These are phyloP conservation scores for Rambutsinella grinnellia DNA, from an alignment of 2,888 invertebrate species.

Conservation along the genomic window DNA sequence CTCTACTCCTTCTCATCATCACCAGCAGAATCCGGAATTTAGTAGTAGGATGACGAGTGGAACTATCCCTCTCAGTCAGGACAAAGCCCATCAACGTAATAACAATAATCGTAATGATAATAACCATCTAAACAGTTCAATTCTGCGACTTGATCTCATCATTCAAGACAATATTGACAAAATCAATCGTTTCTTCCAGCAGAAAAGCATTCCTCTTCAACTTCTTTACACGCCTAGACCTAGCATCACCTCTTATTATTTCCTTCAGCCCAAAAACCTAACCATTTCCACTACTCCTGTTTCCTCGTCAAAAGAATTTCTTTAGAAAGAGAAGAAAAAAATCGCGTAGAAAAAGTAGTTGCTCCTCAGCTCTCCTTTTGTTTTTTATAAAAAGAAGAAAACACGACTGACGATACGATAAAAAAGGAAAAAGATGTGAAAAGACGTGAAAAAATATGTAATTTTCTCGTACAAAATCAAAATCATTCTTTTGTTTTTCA, in stretches of 20 bases:
- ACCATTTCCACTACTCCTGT: slow-evolving; percentile 10
- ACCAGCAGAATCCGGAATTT: slow-evolving; percentile 48
- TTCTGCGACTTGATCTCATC: slow-evolving; percentile 64
- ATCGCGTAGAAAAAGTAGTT: not conserved
- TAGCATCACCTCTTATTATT: slow-evolving; percentile 30
- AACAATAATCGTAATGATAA: slow-evolving; percentile 22
- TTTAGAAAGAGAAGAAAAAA: slow-evolving; percentile 2
- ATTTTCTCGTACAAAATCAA: not conserved
- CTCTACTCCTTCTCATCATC: slow-evolving; percentile 39
- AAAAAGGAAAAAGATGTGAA: slow-evolving; percentile 29
- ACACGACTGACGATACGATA: slow-evolving; percentile 27
- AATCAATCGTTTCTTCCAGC: slow-evolving; percentile 64
- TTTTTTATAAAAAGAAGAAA: slow-evolving; percentile 1
- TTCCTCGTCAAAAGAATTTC: slow-evolving; percentile 4
- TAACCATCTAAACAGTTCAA: slow-evolving; percentile 58
- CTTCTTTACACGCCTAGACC: slow-evolving; percentile 61
- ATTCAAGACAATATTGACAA: slow-evolving; percentile 65
- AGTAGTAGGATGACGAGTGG: slow-evolving; percentile 39
- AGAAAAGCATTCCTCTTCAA: slow-evolving; percentile 61
- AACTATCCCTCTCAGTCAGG: slow-evolving; percentile 26
- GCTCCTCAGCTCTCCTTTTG: too few relatives aligned
- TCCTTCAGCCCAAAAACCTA: slow-evolving; percentile 20
- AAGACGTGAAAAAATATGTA: not conserved
- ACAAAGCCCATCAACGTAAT: slow-evolving; percentile 32
- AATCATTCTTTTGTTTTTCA: too few relatives aligned